Evolutionary conservation across 2,113 vertebrate species (phyloP).

Genomic region (Cnemophilus loriae): DNA sequence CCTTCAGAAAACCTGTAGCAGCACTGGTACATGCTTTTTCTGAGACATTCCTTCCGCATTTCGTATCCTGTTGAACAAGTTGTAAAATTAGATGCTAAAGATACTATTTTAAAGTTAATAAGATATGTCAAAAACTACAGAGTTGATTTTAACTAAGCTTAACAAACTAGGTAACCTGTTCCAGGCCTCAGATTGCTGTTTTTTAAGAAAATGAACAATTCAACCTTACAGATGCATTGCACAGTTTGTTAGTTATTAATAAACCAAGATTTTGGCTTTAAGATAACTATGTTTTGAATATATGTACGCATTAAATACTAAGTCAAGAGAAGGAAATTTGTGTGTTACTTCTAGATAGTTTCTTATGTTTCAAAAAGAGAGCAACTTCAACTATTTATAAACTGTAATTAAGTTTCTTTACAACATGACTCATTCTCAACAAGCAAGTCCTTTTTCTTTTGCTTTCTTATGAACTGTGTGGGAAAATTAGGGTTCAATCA

Average conservation of each 20-base stretch:
- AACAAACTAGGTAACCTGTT: background rate
- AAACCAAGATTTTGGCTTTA: slow-evolving; percentile 5
- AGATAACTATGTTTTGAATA: background rate
- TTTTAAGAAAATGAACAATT: background rate
- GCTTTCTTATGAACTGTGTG: slow-evolving; percentile 56
- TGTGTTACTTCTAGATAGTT: slow-evolving; percentile 6
- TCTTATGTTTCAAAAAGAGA: slow-evolving; percentile 50
- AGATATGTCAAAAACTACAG: background rate
- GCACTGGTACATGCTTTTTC: background rate
- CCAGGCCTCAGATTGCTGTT: background rate
- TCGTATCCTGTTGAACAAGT: background rate
- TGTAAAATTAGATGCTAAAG: background rate
- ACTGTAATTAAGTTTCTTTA: slow-evolving; percentile 60
- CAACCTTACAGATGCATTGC: background rate
- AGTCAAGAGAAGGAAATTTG: background rate
- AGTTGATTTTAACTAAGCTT: no score
- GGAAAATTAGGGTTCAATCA: slow-evolving; percentile 59
- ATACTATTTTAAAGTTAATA: background rate
- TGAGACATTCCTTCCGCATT: background rate
- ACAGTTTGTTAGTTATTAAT: background rate
- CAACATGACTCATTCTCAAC: slow-evolving; percentile 57
- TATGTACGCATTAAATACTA: background rate
- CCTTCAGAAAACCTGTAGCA: background rate
- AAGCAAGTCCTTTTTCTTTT: slow-evolving; percentile 54
- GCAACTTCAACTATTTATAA: slow-evolving; percentile 64